Conservation (phyloP, 2,888 invertebrate species). For the Coremacera marginata region DNA sequence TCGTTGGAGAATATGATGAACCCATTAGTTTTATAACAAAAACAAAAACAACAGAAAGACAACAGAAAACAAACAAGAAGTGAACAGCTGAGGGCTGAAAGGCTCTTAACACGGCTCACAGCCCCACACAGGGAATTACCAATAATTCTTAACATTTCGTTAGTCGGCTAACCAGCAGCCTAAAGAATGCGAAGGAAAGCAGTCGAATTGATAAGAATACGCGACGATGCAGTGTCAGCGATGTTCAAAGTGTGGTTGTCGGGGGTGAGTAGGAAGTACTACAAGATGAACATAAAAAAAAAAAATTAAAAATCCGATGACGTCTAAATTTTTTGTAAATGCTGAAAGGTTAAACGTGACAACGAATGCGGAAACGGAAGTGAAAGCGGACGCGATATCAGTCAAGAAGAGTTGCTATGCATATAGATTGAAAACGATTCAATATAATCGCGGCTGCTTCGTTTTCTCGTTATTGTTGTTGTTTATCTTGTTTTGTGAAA, state of each 20-base stretch:
- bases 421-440: constrained; percentile 5
- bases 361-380: constrained; percentile 23
- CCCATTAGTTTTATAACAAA: constrained; percentile 27
- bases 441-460: neutral
- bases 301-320: constrained; percentile 19
- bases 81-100: neutral
- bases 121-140: neutral
- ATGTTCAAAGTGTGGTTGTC: neutral
- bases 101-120: neutral
- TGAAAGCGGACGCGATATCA: constrained; percentile 15
- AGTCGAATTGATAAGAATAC: neutral
- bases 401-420: constrained; percentile 11
- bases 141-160: constrained; percentile 19
- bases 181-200: neutral
- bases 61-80: neutral
- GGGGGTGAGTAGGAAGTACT: neutral
- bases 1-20: constrained; percentile 17
- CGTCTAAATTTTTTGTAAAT: constrained; percentile 25
- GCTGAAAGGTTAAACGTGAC: constrained; percentile 20
- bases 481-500: constrained; percentile 21
- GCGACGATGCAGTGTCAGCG: constrained; percentile 5
- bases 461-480: constrained; percentile 13
- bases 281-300: neutral
- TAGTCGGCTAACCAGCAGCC: neutral
- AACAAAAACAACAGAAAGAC: neutral